Evolutionary conservation across 2,113 vertebrate species (phyloP).

Genomic region (Podiceps cristatus): DNA sequence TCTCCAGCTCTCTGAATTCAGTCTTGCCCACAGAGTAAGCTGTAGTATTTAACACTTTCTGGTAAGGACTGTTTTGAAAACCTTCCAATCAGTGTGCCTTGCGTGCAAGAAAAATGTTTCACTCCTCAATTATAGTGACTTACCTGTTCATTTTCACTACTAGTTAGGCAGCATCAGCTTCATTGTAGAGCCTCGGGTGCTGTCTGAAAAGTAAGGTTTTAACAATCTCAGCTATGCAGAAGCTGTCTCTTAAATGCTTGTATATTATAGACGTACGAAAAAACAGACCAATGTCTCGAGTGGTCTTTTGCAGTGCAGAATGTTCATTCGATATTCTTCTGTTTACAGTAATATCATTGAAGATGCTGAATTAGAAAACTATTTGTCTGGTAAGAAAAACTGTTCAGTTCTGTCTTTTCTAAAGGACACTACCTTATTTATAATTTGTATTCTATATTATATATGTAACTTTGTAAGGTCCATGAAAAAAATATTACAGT

Average conservation of each 20-base stretch:
- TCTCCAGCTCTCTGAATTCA: conserved; percentile 1
- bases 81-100: not conserved
- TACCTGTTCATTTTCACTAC: not conserved
- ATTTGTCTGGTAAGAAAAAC: not conserved
- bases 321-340: not conserved
- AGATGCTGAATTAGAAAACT: not conserved
- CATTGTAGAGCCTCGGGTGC: not conserved
- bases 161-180: not conserved
- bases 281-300: not conserved
- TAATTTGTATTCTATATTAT: not conserved
- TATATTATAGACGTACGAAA: not conserved
- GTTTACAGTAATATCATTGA: not conserved
- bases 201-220: not conserved
- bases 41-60: conserved; percentile 29
- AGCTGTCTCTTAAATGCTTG: not conserved
- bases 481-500: not conserved
- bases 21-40: not conserved
- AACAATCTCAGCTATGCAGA: not conserved
- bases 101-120: not conserved
- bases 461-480: not conserved
- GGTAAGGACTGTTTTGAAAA: not conserved
- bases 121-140: not conserved
- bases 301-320: not conserved
- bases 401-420: not conserved
- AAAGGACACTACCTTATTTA: not conserved